phyloP scores from a whole-genome alignment of 2,888 invertebrate species.

The Apantesis nais region DNA sequence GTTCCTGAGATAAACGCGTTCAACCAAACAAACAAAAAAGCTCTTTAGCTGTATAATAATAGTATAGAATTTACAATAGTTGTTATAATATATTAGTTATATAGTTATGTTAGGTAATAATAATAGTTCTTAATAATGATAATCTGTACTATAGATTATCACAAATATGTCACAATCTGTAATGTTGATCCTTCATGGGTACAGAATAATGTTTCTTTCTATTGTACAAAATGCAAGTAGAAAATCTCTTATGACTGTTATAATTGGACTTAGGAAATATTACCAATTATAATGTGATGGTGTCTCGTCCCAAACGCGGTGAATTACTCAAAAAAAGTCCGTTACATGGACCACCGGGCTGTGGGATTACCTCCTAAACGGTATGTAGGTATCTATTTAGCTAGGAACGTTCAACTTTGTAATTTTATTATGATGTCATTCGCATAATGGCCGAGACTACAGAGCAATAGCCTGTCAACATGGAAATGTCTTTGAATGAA shows the following conservation, averaged over 20 bases:
- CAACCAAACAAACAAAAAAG: too few species aligned
- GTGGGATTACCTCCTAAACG: constrained; percentile 43
- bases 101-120: too few species aligned
- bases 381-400: constrained; percentile 38
- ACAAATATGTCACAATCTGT: background rate
- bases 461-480: constrained; percentile 14
- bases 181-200: background rate
- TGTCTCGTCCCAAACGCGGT: constrained; percentile 33
- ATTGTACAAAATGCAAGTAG: background rate
- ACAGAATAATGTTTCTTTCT: background rate
- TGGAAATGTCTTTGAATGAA: constrained; percentile 5
- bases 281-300: constrained; percentile 29
- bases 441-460: constrained; percentile 33
- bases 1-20: too few species aligned
- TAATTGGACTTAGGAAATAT: constrained; percentile 2
- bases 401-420: constrained; percentile 52
- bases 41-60: too few species aligned
- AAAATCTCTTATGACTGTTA: background rate
- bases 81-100: too few species aligned
- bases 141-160: too few species aligned
- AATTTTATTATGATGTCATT: constrained; percentile 58
- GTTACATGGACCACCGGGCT: constrained; percentile 42
- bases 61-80: too few species aligned
- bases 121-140: too few species aligned
- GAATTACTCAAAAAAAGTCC: constrained; percentile 42